Base-by-base conservation (phyloP, 2,113 vertebrate species). In the Rhineura floridana region DNA sequence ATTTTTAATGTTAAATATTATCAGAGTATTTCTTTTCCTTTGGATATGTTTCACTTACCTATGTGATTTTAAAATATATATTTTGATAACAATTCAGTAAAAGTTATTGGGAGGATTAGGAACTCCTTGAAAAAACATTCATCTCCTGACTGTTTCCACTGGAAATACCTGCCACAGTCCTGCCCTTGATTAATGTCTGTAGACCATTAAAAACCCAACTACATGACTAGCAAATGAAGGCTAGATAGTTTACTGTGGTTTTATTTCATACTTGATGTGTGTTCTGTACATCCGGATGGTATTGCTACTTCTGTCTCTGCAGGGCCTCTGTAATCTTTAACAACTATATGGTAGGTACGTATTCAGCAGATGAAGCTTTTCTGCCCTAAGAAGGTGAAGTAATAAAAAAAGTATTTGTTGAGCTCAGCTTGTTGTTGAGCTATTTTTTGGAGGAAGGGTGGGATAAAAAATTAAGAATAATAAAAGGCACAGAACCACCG, bases 191-290 rank as follows among this genome's bases (percentile, higher is more conserved):
- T 80, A 80, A 87, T 87, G 25, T 81, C 55, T 59, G 11, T 21
- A 55, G 59, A 62, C 36, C 65, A 72, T 81, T 72, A 59, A 28
- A 87, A 55, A 81, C 77, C 81, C 77, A 81, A 52, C 73, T 80
- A 42, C 42, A 42, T 48, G 17, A 19, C 42, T 48, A 59, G 69
- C 86, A 87, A 87, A 87, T 81, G 33, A 87, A 36, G 19, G 42
- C 50, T 73, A 21, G 23, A 83, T 2, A 7, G 28, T 65, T 85
- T 36, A 39, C n/a, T 44, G 39, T 11, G 6, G 33, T 4, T 39
- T 39, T 50, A 12, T 28, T 50, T 78, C 21, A 69, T 72, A n/a
- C 48, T 6, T 67, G 44, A 28, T 81, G 28, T 30, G 21, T 44
- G 7, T 87, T 87, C 19, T 36, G 11, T 81, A 36, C 50, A 73